Conservation (phyloP, 35 echinoderm and acorn worm species). For the Diadema setosum region DNA sequence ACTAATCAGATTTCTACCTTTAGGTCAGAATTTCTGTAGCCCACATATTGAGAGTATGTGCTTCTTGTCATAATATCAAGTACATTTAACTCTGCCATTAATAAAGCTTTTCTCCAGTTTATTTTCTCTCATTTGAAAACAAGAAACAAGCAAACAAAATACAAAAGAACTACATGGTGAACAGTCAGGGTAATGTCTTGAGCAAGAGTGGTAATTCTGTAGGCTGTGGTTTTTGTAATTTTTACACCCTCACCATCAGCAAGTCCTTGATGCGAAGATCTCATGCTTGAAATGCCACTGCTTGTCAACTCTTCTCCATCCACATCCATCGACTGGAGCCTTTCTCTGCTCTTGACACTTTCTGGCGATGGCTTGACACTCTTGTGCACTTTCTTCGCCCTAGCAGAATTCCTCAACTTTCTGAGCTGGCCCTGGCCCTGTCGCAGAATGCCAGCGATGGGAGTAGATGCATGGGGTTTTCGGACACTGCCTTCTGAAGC, state of each 20-base stretch:
- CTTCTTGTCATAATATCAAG: no score
- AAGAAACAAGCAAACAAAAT: no score
- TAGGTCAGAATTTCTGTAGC: no score
- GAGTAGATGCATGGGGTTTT: background rate
- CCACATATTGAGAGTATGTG: no score
- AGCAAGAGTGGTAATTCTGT: no score
- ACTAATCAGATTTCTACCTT: no score
- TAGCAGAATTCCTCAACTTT: background rate
- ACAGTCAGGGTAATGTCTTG: no score
- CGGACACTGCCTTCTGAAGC: background rate
- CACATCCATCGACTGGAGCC: background rate
- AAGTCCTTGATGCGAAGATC: background rate
- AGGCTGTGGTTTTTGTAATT: no score
- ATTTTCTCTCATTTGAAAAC: no score
- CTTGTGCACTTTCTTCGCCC: background rate
- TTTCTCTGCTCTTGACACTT: background rate
- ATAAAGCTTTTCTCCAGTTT: no score
- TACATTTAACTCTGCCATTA: no score
- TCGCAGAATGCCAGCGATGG: background rate
- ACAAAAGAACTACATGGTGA: no score
- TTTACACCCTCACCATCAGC: background rate
- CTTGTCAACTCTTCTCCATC: background rate
- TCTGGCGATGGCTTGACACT: background rate
- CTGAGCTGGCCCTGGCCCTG: background rate
- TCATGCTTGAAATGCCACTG: background rate